Evolutionary conservation across 2,113 vertebrate species (phyloP), one percentile per base, ranked within the genome.

Genomic region (Odocoileus hemionus): DNA sequence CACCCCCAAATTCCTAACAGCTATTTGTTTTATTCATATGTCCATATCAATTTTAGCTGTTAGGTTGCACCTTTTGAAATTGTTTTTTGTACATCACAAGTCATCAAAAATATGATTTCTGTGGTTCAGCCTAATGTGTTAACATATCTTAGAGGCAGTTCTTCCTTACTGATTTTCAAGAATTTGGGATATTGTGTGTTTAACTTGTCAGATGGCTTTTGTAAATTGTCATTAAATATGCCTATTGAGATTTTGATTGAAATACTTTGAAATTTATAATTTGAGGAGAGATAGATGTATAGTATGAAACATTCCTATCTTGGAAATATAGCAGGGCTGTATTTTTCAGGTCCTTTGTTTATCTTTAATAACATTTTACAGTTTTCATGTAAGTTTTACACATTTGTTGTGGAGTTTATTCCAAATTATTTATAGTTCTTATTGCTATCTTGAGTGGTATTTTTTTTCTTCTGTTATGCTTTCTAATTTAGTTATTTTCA

Each of bases 401-500:
- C n/a, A 93, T 79, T 94, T 90, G 23, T 90, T 86, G 2, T 70
- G 21, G 67, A 60, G 28, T 95, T 86, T 86, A 80, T 88, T 94
- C 26, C 11, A 55, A 43, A 67, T 67, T 94, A 47, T 78, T 94
- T 79, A n/a, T 78, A 78, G 50, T 83, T 88, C 15, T 96, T 67
- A 61, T 2, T 82, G 50, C 25, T 86, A 1, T 78, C 2, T 7
- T 87, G 52, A 90, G 57, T 93, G 93, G 9, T 76, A 17, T 91
- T 30, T 95, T 94, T 94, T 95, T 95, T 96, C 60, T 95, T 95
- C 45, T 11, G 28, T 88, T 93, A 39, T 28, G 58, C 58, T 47
- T 84, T 36, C 19, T 84, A 86, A 52, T 89, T 94, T 94, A 87
- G 67, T 74, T 74, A 74, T 25, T 90, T 6, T 93, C 96, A 7